phyloP scores from a whole-genome alignment of 2,888 invertebrate genomes.

The Thyatira batis region DNA sequence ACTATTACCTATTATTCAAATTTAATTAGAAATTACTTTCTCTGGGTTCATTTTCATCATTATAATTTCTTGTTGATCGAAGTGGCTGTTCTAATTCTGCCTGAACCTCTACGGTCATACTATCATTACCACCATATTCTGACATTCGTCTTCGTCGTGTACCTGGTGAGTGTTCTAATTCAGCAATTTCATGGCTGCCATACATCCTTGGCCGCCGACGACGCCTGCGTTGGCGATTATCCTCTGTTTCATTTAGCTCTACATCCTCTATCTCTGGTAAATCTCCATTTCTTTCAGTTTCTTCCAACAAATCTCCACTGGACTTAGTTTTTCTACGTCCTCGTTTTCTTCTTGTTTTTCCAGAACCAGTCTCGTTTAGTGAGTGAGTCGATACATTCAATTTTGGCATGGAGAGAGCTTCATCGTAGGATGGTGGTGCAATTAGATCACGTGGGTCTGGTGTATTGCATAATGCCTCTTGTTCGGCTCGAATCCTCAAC shows the following conservation, averaged over 20 bases:
- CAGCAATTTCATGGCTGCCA: conserved; percentile 75
- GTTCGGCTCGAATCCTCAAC: conserved; percentile 75
- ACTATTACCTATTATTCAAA: conserved; percentile 2
- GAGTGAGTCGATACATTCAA: conserved; percentile 84
- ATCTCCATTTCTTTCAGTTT: conserved; percentile 72
- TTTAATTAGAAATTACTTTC: conserved; percentile 69
- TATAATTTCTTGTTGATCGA: conserved; percentile 61
- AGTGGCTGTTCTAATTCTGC: conserved; percentile 57
- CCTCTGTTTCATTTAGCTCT: conserved; percentile 53
- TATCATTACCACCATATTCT: conserved; percentile 53
- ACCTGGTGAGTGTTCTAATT: conserved; percentile 72
- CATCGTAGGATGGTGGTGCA: conserved; percentile 89
- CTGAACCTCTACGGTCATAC: conserved; percentile 59
- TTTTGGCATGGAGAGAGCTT: conserved; percentile 89
- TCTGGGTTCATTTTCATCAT: conserved; percentile 66
- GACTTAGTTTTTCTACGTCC: conserved; percentile 78
- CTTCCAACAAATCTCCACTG: conserved; percentile 75
- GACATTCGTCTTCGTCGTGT: conserved; percentile 69
- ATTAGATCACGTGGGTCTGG: conserved; percentile 87
- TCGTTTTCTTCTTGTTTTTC: conserved; percentile 64
- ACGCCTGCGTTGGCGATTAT: conserved; percentile 44
- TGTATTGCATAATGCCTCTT: conserved; percentile 82
- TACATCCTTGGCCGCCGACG: conserved; percentile 54
- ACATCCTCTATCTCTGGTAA: conserved; percentile 56
- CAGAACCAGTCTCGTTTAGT: conserved; percentile 69